These are phyloP conservation scores for Autographa gamma DNA, from an alignment of 2,888 invertebrate species.

Conservation along the genomic window DNA sequence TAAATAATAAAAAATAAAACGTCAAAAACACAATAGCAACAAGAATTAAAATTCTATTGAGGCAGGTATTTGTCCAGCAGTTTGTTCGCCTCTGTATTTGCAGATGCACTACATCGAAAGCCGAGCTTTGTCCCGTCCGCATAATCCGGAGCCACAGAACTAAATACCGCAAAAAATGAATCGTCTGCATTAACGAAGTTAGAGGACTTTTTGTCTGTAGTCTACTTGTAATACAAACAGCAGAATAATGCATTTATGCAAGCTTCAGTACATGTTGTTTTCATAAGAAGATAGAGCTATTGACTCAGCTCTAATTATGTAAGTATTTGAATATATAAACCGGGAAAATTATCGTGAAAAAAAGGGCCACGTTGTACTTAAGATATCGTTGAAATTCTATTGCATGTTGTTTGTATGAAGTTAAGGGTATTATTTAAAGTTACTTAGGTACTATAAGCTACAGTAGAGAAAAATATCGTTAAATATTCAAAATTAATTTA, in stretches of 20 bases:
- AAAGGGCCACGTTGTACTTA: too few relatives aligned
- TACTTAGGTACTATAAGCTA: too few relatives aligned
- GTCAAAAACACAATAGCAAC: background rate
- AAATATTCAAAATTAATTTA: too few relatives aligned
- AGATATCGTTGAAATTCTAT: too few relatives aligned
- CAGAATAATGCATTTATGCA: background rate
- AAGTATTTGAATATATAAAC: too few relatives aligned
- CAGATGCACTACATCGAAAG: conserved; percentile 1
- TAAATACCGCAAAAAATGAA: conserved; percentile 14
- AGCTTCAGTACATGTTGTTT: background rate
- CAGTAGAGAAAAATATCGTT: too few relatives aligned
- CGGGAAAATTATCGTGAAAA: too few relatives aligned
- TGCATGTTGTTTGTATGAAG: too few relatives aligned
- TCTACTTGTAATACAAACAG: conserved; percentile 8
- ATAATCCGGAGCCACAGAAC: background rate
- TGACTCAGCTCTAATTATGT: background rate
- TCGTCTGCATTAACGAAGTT: conserved; percentile 22
- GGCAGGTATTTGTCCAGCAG: background rate
- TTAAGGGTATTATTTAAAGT: too few relatives aligned
- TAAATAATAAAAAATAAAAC: too few relatives aligned
- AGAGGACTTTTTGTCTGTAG: background rate
- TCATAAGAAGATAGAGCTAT: background rate
- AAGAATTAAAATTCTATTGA: background rate
- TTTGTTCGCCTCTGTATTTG: background rate
- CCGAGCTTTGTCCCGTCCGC: conserved; percentile 6